A percentile compares a stretch with the other conserved stretches of the same genome.
Evolutionary conservation across 2,797 vertebrate species (phyloP).

Genomic region (Echeneis naucrates): DNA sequence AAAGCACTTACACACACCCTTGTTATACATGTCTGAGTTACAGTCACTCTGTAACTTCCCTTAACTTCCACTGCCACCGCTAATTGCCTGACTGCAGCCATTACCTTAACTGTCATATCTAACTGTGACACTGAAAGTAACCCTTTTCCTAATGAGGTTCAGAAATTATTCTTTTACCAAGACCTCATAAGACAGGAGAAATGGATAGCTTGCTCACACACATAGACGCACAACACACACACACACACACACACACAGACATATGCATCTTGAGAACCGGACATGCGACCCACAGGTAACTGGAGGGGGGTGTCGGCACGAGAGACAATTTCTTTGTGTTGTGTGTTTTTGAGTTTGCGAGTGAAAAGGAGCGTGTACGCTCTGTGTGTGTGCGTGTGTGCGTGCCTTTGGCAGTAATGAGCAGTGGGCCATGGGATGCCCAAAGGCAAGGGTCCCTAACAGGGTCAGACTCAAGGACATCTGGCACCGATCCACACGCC

Average conservation of each 20-base stretch:
- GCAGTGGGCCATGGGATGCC: constrained; percentile 68
- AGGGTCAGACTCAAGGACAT: constrained; percentile 74
- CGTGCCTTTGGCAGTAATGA: constrained; percentile 66
- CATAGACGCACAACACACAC: not conserved
- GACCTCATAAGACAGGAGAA: constrained; percentile 23
- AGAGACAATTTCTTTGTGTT: constrained; percentile 16
- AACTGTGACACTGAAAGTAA: constrained; percentile 57
- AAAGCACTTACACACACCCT: constrained; percentile 45
- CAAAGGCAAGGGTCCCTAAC: constrained; percentile 72
- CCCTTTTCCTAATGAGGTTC: constrained; percentile 57
- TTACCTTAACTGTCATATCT: constrained; percentile 63
- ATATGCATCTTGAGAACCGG: constrained; percentile 23
- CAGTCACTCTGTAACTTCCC: constrained; percentile 47
- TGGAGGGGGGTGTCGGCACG: constrained; percentile 38
- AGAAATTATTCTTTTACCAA: constrained; percentile 34
- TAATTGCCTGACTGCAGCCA: constrained; percentile 62
- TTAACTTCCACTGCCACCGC: constrained; percentile 34
- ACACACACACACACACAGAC: constrained; percentile 4
- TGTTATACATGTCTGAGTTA: constrained; percentile 54
- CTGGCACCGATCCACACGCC: constrained; percentile 53
- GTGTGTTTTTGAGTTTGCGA: constrained; percentile 19
- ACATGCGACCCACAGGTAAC: constrained; percentile 44
- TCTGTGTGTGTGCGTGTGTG: constrained; percentile 14
- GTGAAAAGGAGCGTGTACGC: constrained; percentile 24
- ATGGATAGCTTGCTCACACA: constrained; percentile 8